Conservation (phyloP, 2,113 vertebrate genomes). For the Rhadina sibilatrix region DNA sequence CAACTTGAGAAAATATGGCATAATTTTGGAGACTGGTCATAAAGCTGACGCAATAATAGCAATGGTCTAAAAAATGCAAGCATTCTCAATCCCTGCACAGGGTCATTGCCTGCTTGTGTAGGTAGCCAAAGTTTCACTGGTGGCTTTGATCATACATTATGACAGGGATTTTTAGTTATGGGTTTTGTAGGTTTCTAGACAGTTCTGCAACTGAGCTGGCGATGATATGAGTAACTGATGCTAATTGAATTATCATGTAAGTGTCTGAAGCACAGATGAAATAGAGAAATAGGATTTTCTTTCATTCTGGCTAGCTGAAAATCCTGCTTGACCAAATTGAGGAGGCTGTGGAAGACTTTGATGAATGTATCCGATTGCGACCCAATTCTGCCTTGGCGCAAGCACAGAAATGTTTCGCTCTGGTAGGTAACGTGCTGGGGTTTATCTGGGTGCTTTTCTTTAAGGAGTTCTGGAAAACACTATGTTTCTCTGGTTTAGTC, state of each 20-base stretch:
- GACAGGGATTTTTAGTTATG: not conserved
- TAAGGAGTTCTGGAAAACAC: not conserved
- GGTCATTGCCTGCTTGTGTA: not conserved
- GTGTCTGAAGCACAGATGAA: slow-evolving; percentile 7
- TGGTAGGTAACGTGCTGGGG: slow-evolving; percentile 76
- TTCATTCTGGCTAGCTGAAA: slow-evolving; percentile 83
- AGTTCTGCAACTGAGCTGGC: not conserved
- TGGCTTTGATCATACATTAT: not conserved
- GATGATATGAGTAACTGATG: not conserved
- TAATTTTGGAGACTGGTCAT: not conserved
- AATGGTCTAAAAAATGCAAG: not conserved
- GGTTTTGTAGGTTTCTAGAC: not conserved
- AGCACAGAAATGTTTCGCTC: slow-evolving; percentile 96
- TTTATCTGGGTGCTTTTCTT: not conserved
- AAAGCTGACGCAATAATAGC: not conserved
- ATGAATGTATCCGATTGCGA: slow-evolving; percentile 93
- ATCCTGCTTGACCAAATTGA: slow-evolving; percentile 97
- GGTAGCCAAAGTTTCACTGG: not conserved
- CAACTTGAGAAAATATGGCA: not conserved
- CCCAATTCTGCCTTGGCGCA: slow-evolving; percentile 96
- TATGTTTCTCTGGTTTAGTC: not conserved
- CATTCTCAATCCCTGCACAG: not conserved
- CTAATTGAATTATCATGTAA: not conserved
- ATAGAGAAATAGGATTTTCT: slow-evolving; percentile 24
- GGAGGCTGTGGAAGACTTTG: slow-evolving; percentile 95